Conservation (phyloP, 1,140 invertebrate genomes). For the Drosophila bocqueti region DNA sequence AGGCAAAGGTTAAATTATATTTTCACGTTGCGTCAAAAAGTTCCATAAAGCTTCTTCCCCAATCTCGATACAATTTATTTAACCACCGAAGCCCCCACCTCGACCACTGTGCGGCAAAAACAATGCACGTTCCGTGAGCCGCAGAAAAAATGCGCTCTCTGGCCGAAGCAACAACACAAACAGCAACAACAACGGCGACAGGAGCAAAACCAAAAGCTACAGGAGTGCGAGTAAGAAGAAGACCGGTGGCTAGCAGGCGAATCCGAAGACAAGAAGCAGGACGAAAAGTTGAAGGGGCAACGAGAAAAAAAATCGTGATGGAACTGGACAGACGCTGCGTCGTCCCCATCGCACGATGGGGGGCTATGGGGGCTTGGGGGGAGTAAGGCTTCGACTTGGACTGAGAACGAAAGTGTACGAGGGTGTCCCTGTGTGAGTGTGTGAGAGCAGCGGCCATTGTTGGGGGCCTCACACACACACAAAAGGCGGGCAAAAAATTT, state of each 20-base stretch:
- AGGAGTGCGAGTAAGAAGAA: constrained; percentile 31
- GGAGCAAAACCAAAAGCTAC: constrained; percentile 26
- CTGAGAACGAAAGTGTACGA: constrained; percentile 79
- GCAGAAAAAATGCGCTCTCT: constrained; percentile 68
- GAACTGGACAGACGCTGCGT: constrained; percentile 75
- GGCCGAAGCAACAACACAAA: constrained; percentile 28
- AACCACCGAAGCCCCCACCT: background rate
- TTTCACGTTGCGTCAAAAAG: background rate
- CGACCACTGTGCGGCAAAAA: constrained; percentile 72
- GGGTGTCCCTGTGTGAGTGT: constrained; percentile 40
- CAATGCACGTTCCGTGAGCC: constrained; percentile 68
- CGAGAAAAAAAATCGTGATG: constrained; percentile 66
- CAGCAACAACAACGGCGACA: constrained; percentile 33
- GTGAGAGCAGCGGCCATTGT: constrained; percentile 68
- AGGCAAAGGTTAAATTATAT: background rate
- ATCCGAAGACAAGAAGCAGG: constrained; percentile 80
- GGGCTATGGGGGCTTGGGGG: constrained; percentile 26
- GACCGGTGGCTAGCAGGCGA: constrained; percentile 58
- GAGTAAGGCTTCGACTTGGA: constrained; percentile 57
- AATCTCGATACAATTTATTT: constrained; percentile 9
- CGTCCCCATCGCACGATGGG: constrained; percentile 40
- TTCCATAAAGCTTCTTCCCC: background rate
- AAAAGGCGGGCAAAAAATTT: constrained; percentile 48
- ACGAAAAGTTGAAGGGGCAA: constrained; percentile 72
- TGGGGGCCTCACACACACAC: constrained; percentile 53